These are phyloP conservation scores for Amyelois transitella DNA, from an alignment of 1,140 invertebrate genomes.

Conservation along the genomic window DNA sequence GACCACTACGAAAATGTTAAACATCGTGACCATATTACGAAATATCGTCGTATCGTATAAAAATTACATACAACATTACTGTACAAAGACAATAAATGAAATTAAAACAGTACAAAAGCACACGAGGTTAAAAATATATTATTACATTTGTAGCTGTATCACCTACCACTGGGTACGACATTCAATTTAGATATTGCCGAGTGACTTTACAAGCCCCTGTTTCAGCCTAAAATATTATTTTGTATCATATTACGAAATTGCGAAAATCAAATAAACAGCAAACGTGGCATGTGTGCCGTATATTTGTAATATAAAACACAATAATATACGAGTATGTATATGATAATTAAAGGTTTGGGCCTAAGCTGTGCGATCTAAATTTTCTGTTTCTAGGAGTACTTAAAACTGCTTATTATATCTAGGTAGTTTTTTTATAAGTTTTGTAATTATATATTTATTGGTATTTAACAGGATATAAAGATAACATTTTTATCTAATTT, in stretches of 20 bases:
- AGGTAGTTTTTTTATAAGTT: background rate
- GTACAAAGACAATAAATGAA: too few relatives aligned
- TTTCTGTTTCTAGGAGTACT: background rate
- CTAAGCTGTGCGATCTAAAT: background rate
- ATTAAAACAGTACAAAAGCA: too few relatives aligned
- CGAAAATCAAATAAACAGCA: background rate
- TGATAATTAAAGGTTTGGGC: background rate
- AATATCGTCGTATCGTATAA: too few relatives aligned
- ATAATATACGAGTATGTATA: background rate
- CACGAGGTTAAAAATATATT: too few relatives aligned
- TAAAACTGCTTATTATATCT: background rate
- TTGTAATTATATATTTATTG: too few relatives aligned
- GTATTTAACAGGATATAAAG: too few relatives aligned
- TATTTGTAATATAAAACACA: background rate
- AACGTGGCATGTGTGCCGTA: background rate
- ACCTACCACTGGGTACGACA: background rate
- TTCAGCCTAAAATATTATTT: background rate
- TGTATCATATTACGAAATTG: background rate
- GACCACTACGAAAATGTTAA: too few relatives aligned
- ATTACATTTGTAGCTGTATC: too few relatives aligned
- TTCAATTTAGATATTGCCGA: background rate
- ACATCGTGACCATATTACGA: too few relatives aligned
- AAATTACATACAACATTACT: too few relatives aligned
- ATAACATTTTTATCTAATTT: too few relatives aligned
- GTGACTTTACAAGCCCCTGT: background rate